Evolutionary conservation across 2,797 vertebrate species (phyloP).

Genomic region (Neosalanx taihuensis): DNA sequence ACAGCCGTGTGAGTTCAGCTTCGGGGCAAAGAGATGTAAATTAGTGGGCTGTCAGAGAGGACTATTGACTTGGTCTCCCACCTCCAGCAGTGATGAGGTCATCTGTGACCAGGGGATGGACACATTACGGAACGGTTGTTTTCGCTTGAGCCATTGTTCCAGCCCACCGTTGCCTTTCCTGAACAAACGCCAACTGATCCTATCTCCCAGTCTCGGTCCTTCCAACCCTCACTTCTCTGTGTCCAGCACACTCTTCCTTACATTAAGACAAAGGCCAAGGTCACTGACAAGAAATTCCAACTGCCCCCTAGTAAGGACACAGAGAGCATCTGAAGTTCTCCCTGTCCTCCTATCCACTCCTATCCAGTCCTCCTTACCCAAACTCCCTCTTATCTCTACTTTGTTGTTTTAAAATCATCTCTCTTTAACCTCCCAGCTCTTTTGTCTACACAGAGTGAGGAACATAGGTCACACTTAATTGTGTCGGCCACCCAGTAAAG

Average conservation of each 20-base stretch:
- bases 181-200: conserved; percentile 41
- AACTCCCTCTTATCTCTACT: conserved; percentile 30
- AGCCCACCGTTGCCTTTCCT: conserved; percentile 63
- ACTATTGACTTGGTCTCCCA: conserved; percentile 30
- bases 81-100: conserved; percentile 25
- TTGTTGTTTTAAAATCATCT: conserved; percentile 1
- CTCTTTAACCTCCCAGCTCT: background rate
- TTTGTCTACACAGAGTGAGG: background rate
- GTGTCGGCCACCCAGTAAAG: background rate
- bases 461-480: background rate
- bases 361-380: conserved; percentile 3
- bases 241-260: background rate
- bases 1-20: conserved; percentile 7
- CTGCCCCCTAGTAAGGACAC: background rate
- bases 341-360: too few relatives aligned
- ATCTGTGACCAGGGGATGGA: conserved; percentile 38
- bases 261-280: background rate
- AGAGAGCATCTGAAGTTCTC: background rate
- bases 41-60: conserved; percentile 10
- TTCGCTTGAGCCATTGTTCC: conserved; percentile 70
- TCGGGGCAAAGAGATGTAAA: conserved; percentile 7
- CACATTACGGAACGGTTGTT: conserved; percentile 59
- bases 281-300: background rate
- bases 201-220: conserved; percentile 38
- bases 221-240: conserved; percentile 35